Evolutionary conservation across 2,113 vertebrate genomes (phyloP).

Genomic region (Notothenia rossii): DNA sequence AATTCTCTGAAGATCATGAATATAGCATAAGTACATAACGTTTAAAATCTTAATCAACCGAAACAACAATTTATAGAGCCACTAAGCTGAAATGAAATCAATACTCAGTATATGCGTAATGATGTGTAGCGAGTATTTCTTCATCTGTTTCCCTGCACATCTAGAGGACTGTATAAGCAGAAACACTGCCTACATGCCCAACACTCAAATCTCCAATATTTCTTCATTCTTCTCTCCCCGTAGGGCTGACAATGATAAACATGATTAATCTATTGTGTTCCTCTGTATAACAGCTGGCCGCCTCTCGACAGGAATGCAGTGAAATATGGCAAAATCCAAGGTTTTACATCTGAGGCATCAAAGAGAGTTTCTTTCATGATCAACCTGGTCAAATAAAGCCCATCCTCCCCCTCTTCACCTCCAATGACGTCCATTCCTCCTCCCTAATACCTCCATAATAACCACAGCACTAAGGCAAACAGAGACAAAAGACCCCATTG

Average conservation of each 20-base stretch:
- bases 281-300: neutral
- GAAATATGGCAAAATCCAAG: conserved; percentile 24
- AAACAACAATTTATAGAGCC: neutral
- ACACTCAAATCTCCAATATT: conserved; percentile 32
- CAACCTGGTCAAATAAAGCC: conserved; percentile 43
- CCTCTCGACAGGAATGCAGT: conserved; percentile 20
- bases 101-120: neutral
- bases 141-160: conserved; percentile 29
- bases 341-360: conserved; percentile 6
- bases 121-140: conserved; percentile 11
- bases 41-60: neutral
- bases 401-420: conserved; percentile 14
- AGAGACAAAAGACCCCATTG: too few relatives aligned
- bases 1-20: neutral
- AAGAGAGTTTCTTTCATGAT: conserved; percentile 22
- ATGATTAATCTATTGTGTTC: conserved; percentile 43
- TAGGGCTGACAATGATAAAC: conserved; percentile 18
- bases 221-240: conserved; percentile 31
- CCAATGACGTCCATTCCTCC: neutral
- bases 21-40: neutral
- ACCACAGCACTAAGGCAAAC: too few relatives aligned
- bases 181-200: conserved; percentile 39
- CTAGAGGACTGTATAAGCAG: conserved; percentile 41
- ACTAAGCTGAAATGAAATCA: neutral
- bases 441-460: neutral